Percentiles rank a stretch among this genome's conserved stretches.
These are phyloP conservation scores for Pyrocoelia pectoralis DNA, from an alignment of 2,888 invertebrate genomes.

Conservation along the genomic window DNA sequence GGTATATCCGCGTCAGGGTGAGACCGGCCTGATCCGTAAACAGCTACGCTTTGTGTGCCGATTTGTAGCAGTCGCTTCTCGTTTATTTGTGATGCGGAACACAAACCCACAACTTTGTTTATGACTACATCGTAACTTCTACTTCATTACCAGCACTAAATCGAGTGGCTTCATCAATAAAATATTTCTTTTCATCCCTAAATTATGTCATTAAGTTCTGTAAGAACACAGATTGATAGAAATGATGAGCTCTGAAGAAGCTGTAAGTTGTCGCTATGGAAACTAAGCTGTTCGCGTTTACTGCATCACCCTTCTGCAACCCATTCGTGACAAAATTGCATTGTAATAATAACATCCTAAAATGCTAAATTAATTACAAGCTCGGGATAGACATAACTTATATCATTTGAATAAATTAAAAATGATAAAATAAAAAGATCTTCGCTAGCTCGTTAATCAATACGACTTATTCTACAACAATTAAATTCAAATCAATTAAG, in stretches of 20 bases:
- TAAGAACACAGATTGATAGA: constrained; percentile 8
- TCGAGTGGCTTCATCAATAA: constrained; percentile 1
- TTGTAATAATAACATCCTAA: constrained; percentile 25
- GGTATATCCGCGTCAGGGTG: constrained; percentile 48
- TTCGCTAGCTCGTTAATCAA: not conserved
- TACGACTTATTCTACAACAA: not conserved
- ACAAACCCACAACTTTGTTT: constrained; percentile 24
- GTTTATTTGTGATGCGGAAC: constrained; percentile 40
- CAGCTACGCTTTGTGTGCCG: constrained; percentile 38
- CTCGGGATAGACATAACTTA: not conserved
- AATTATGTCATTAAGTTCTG: not conserved
- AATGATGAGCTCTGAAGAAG: constrained; percentile 24
- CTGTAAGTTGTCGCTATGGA: constrained; percentile 39
- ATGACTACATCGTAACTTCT: constrained; percentile 9
- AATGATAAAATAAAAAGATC: not conserved
- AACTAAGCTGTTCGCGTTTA: constrained; percentile 41
- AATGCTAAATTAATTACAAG: not conserved
- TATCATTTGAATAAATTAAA: not conserved
- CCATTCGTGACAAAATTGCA: constrained; percentile 45
- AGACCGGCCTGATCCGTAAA: constrained; percentile 39
- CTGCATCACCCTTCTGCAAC: constrained; percentile 42
- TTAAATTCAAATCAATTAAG: not conserved
- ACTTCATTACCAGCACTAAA: constrained; percentile 11
- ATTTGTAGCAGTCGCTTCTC: constrained; percentile 42
- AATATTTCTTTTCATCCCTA: not conserved